A percentile compares a stretch with the other conserved stretches of the same genome.
These are phyloP conservation scores for Odiellus spinosus DNA, from an alignment of 2,888 invertebrate species.

Conservation along the genomic window DNA sequence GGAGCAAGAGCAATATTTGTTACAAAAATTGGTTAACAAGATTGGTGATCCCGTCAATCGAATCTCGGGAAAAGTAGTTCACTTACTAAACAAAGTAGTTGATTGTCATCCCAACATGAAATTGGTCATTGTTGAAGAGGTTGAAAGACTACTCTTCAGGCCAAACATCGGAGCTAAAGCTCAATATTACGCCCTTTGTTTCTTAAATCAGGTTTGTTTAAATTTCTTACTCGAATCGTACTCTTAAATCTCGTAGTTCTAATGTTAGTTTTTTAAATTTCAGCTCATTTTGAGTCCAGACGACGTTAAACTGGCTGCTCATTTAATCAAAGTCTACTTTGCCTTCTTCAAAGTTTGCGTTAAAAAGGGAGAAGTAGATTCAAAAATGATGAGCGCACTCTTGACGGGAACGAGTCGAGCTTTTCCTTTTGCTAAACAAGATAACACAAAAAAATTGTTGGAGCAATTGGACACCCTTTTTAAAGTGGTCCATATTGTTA, in stretches of 20 bases:
- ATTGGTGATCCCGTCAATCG: constrained; percentile 81
- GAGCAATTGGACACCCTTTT: constrained; percentile 59
- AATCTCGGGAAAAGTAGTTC: constrained; percentile 72
- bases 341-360: constrained; percentile 85
- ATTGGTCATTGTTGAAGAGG: constrained; percentile 62
- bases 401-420: constrained; percentile 67
- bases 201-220: constrained; percentile 61
- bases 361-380: constrained; percentile 66
- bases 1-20: constrained; percentile 66
- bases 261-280: neutral
- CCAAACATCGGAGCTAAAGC: constrained; percentile 67
- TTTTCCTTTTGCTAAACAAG: constrained; percentile 57
- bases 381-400: constrained; percentile 65
- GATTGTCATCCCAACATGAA: constrained; percentile 82
- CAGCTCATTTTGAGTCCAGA: constrained; percentile 35
- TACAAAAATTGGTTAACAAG: constrained; percentile 76
- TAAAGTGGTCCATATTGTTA: constrained; percentile 59
- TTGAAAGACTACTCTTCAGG: constrained; percentile 76
- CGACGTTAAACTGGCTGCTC: constrained; percentile 57
- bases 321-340: constrained; percentile 79
- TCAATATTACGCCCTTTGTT: constrained; percentile 85
- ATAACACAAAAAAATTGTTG: constrained; percentile 32
- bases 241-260: too few relatives aligned
- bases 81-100: constrained; percentile 64
- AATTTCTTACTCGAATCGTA: too few relatives aligned